phyloP scores from a whole-genome alignment of 2,113 vertebrate genomes.

The Myocastor coypus region DNA sequence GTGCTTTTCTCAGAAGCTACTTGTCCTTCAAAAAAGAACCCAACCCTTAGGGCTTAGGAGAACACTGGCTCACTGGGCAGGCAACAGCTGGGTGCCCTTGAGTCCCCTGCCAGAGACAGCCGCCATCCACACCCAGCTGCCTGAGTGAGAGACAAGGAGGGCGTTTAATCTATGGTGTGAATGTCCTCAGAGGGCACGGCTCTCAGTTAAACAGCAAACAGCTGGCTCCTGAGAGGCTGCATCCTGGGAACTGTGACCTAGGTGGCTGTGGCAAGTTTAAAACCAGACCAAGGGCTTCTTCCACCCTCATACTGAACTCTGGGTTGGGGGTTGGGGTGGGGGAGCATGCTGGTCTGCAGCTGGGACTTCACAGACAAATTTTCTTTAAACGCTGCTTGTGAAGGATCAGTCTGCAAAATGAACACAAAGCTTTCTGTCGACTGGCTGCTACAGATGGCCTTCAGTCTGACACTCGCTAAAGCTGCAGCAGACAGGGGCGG shows the following conservation, averaged over 20 bases:
- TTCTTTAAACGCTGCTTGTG: background rate
- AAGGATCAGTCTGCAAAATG: background rate
- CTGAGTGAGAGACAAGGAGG: slow-evolving; percentile 15
- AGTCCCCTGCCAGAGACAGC: slow-evolving; percentile 44
- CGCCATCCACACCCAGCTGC: slow-evolving; percentile 31
- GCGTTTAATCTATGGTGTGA: slow-evolving; percentile 62
- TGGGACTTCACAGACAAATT: slow-evolving; percentile 39
- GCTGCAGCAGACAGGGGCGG: background rate
- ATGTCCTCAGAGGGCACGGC: slow-evolving; percentile 75
- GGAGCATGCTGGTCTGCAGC: background rate
- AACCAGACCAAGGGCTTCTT: background rate
- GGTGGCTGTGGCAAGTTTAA: background rate
- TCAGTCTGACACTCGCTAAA: background rate
- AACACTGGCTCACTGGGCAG: background rate
- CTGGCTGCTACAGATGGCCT: slow-evolving; percentile 45
- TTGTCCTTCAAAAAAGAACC: slow-evolving; percentile 21
- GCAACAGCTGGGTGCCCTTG: slow-evolving; percentile 59
- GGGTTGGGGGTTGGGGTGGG: background rate
- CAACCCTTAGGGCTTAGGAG: background rate
- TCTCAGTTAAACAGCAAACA: slow-evolving; percentile 73
- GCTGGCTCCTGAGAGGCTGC: slow-evolving; percentile 38
- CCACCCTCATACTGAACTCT: background rate
- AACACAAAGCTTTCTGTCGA: slow-evolving; percentile 52
- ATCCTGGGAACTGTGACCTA: background rate
- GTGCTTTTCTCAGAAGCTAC: slow-evolving; percentile 25